These are phyloP conservation scores for Nyleta sp. DNA, from an alignment of 2,888 invertebrate species.

Conservation along the genomic window DNA sequence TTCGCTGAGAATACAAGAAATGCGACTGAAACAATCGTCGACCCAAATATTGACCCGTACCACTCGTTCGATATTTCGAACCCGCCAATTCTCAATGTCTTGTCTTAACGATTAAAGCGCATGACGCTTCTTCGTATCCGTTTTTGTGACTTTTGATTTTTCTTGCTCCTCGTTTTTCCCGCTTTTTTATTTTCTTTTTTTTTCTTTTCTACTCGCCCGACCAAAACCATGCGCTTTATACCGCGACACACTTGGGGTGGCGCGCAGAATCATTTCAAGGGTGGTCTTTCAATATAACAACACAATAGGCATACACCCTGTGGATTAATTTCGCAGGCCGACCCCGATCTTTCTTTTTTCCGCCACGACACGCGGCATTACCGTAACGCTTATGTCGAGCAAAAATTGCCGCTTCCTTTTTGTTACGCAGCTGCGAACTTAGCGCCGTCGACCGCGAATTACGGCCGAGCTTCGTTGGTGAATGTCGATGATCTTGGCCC, in stretches of 20 bases:
- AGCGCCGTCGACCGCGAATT: conserved; percentile 8
- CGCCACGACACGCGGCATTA: conserved; percentile 28
- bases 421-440: no score
- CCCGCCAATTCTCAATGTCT: conserved; percentile 40
- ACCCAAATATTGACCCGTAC: background rate
- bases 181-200: background rate
- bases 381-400: conserved; percentile 12
- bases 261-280: conserved; percentile 39
- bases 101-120: conserved; percentile 54
- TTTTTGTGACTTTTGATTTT: conserved; percentile 6
- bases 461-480: no score
- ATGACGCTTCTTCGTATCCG: conserved; percentile 31
- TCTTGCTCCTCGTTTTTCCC: background rate
- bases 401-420: conserved; percentile 10
- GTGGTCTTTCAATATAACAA: conserved; percentile 50
- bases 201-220: conserved; percentile 6
- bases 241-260: conserved; percentile 42
- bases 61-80: background rate
- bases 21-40: no score
- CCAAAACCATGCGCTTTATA: conserved; percentile 36
- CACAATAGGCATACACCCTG: conserved; percentile 43
- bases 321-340: conserved; percentile 52
- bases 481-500: no score
- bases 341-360: conserved; percentile 37
- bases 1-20: no score